phyloP scores from a whole-genome alignment of 2,797 vertebrate genomes.

The Bradypodion pumilum region DNA sequence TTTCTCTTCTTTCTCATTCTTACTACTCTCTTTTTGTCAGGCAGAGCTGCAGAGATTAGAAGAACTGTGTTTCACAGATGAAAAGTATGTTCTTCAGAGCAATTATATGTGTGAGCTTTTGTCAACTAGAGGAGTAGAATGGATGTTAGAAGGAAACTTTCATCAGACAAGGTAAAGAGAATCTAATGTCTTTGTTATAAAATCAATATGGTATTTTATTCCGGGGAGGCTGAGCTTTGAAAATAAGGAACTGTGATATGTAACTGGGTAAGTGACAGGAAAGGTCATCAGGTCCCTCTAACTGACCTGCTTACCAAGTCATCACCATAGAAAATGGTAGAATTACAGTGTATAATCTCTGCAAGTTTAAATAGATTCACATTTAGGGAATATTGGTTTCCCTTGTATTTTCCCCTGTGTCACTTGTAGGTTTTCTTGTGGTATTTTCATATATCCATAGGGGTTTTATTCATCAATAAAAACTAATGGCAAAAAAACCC shows the following conservation, averaged over 20 bases:
- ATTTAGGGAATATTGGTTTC: background rate
- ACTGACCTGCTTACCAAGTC: background rate
- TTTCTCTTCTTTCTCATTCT: slow-evolving; percentile 44
- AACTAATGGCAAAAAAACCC: no score
- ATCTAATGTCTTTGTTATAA: background rate
- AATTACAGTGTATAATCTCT: background rate
- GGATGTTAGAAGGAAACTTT: slow-evolving; percentile 9
- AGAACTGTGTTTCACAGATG: background rate
- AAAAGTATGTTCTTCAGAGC: background rate
- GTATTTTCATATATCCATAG: no score
- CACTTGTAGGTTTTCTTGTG: no score
- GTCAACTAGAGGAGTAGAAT: slow-evolving; percentile 5
- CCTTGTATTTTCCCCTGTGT: background rate
- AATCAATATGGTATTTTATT: background rate
- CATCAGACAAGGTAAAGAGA: background rate
- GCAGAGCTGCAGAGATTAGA: slow-evolving; percentile 29
- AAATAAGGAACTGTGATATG: background rate
- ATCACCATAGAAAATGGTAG: background rate
- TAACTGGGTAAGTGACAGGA: background rate
- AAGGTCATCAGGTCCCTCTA: background rate
- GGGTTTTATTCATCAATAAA: no score
- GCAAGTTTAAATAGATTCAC: background rate
- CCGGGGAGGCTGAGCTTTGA: background rate
- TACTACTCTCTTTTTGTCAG: background rate
- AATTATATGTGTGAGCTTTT: slow-evolving; percentile 28